A percentile compares a stretch with the other conserved stretches of the same genome.
Evolutionary conservation across 2,888 invertebrate species (phyloP).

Genomic region (Protophormia terraenovae): DNA sequence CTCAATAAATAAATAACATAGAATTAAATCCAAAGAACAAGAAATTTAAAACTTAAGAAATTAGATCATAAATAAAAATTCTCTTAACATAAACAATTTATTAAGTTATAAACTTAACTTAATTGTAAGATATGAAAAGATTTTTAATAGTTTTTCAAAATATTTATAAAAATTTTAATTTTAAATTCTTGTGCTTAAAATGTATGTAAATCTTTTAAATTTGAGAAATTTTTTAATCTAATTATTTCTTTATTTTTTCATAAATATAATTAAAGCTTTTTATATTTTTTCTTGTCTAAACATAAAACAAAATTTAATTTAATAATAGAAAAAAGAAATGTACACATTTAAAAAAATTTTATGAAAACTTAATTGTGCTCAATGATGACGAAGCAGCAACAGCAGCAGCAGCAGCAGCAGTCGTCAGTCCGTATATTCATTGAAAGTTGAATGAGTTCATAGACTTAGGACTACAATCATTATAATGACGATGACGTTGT

Average conservation of each 20-base stretch:
- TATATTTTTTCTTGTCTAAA: not conserved
- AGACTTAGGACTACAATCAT: slow-evolving; percentile 20
- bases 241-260: not conserved
- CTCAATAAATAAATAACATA: too few relatives aligned
- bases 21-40: too few relatives aligned
- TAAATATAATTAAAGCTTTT: not conserved
- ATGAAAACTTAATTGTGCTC: slow-evolving; percentile 9
- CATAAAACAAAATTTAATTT: not conserved
- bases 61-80: too few relatives aligned
- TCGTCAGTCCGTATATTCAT: not conserved
- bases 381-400: slow-evolving; percentile 39
- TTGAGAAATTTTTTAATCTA: too few relatives aligned
- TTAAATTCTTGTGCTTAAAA: too few relatives aligned
- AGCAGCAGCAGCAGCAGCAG: not conserved
- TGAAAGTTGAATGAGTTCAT: slow-evolving; percentile 41
- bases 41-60: too few relatives aligned
- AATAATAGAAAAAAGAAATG: not conserved
- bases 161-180: too few relatives aligned
- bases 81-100: too few relatives aligned
- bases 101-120: too few relatives aligned
- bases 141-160: too few relatives aligned
- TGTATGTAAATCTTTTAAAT: too few relatives aligned
- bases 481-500: slow-evolving; percentile 24
- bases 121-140: too few relatives aligned
- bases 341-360: not conserved